Conservation (phyloP, 2,888 invertebrate genomes). For the Itoplectis maculator region DNA sequence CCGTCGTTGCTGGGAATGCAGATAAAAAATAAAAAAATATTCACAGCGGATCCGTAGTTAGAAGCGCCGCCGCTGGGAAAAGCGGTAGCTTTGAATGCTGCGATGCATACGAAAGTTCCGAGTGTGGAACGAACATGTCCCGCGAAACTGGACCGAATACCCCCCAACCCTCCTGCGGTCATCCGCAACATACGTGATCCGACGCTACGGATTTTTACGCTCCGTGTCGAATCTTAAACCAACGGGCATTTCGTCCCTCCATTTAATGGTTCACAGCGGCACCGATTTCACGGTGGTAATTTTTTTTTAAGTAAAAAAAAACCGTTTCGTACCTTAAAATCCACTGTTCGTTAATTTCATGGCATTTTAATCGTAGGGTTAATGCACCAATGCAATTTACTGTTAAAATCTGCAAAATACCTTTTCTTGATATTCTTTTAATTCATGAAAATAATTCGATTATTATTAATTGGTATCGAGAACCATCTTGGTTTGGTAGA, state of each 20-base stretch:
- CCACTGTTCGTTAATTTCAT: no score
- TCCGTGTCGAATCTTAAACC: not conserved
- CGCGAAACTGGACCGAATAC: not conserved
- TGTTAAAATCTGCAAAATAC: no score
- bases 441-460: no score
- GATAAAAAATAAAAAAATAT: no score
- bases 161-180: not conserved
- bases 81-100: slow-evolving; percentile 7
- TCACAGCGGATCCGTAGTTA: slow-evolving; percentile 4
- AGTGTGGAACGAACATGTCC: slow-evolving; percentile 43
- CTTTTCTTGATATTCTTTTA: no score
- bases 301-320: no score
- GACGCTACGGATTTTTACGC: not conserved
- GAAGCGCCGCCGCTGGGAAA: not conserved
- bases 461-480: no score
- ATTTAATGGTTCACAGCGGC: not conserved
- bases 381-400: no score
- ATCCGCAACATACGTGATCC: slow-evolving; percentile 2
- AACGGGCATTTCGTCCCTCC: not conserved
- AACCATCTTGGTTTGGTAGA: no score
- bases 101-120: slow-evolving; percentile 20
- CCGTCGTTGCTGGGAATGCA: not conserved
- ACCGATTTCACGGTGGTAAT: no score
- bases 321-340: no score
- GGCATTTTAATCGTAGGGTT: no score